A percentile compares a stretch with the other conserved stretches of the same genome.
These are phyloP conservation scores for Trichoplusia ni DNA, from an alignment of 1,140 invertebrate species.

Conservation along the genomic window DNA sequence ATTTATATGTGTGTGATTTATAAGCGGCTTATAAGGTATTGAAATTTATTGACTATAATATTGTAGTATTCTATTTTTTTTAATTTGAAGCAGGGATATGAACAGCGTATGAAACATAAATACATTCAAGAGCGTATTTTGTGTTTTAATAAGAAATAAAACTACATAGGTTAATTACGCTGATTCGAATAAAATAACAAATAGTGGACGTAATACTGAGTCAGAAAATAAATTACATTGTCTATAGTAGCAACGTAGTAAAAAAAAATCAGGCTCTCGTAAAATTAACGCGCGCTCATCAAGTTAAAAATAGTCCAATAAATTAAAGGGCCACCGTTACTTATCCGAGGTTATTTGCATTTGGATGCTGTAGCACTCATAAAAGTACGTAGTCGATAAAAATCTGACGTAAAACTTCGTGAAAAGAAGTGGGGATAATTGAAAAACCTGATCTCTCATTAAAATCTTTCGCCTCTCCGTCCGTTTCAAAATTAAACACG, in stretches of 20 bases:
- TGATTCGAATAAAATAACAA: no score
- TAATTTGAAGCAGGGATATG: no score
- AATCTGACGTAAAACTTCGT: constrained; percentile 50
- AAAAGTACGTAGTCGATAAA: constrained; percentile 45
- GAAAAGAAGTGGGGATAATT: constrained; percentile 62
- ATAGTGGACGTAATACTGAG: no score
- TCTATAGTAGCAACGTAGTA: constrained; percentile 7
- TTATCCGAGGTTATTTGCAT: constrained; percentile 34
- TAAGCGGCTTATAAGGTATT: no score
- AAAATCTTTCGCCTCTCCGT: constrained; percentile 67
- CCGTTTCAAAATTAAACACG: constrained; percentile 53
- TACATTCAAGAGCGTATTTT: no score
- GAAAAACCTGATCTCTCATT: constrained; percentile 74
- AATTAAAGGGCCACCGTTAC: constrained; percentile 30
- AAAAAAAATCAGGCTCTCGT: background rate
- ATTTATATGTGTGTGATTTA: no score
- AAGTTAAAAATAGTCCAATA: constrained; percentile 17
- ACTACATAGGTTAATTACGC: no score
- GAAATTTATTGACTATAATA: no score
- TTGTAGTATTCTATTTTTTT: no score
- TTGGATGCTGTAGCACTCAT: constrained; percentile 33
- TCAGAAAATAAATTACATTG: constrained; percentile 6
- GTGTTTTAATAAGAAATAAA: no score
- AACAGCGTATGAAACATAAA: no score
- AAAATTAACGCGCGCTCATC: constrained; percentile 6